phyloP scores from a whole-genome alignment of 1,140 invertebrate genomes.

The Augochlora pura region DNA sequence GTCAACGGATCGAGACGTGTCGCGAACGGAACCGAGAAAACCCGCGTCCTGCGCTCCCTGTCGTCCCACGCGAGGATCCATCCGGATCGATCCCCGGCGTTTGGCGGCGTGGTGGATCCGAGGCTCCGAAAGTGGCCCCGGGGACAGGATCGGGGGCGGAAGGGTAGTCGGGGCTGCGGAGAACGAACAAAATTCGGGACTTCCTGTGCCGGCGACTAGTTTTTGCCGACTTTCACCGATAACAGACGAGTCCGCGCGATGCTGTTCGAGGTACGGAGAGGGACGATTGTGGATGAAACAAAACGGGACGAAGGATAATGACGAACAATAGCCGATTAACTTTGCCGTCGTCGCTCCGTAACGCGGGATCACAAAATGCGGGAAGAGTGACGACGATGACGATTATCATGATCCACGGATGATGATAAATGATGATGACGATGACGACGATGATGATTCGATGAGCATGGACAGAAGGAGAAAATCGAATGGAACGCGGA shows the following conservation, averaged over 20 bases:
- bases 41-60: no score
- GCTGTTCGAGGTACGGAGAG: constrained; percentile 22
- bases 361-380: constrained; percentile 6
- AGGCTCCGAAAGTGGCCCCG: not conserved
- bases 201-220: constrained; percentile 12
- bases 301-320: constrained; percentile 13
- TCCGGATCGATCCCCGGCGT: not conserved
- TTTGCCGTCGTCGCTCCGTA: constrained; percentile 38
- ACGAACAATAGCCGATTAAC: constrained; percentile 47
- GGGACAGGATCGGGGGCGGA: not conserved
- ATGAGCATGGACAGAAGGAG: no score
- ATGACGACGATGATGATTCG: no score
- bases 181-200: constrained; percentile 14
- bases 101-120: not conserved
- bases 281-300: not conserved
- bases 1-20: constrained; percentile 37
- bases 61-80: not conserved
- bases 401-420: no score
- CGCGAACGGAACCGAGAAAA: no score
- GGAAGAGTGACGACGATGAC: no score
- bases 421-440: no score
- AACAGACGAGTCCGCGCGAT: constrained; percentile 29
- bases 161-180: not conserved
- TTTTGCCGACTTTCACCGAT: constrained; percentile 11
- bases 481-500: not conserved